Evolutionary conservation across 1,140 invertebrate genomes (phyloP).

Genomic region (Drosophila asahinai): DNA sequence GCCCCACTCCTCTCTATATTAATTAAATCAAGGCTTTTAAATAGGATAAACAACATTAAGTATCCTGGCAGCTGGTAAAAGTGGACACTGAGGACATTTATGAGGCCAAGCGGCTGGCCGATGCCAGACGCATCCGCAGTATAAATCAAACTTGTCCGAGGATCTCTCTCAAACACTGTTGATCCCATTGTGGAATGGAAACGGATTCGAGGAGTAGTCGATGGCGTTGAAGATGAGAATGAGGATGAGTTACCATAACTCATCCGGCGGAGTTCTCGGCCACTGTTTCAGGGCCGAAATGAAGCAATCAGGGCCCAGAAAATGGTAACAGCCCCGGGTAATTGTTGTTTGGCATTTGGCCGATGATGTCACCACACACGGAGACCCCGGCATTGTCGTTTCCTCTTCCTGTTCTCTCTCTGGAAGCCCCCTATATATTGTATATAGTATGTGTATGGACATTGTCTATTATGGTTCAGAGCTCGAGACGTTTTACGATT

Average conservation of each 20-base stretch:
- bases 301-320: conserved; percentile 68
- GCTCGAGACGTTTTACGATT: conserved; percentile 72
- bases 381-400: conserved; percentile 66
- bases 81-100: conserved; percentile 40
- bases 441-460: not conserved
- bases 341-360: conserved; percentile 66
- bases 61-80: conserved; percentile 24
- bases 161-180: conserved; percentile 43
- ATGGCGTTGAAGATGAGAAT: not conserved
- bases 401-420: conserved; percentile 70
- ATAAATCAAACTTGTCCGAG: conserved; percentile 65
- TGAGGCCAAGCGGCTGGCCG: conserved; percentile 47
- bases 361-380: conserved; percentile 78
- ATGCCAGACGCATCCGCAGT: conserved; percentile 74
- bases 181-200: conserved; percentile 50
- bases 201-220: not conserved
- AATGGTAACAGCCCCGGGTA: conserved; percentile 57
- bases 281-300: conserved; percentile 49
- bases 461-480: conserved; percentile 47
- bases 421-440: not conserved
- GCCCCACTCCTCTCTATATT: not conserved
- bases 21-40: conserved; percentile 6
- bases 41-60: not conserved
- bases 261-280: conserved; percentile 39
- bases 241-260: conserved; percentile 49